These are phyloP conservation scores for Leuciscus waleckii DNA, from an alignment of 2,797 vertebrate genomes.

Conservation along the genomic window DNA sequence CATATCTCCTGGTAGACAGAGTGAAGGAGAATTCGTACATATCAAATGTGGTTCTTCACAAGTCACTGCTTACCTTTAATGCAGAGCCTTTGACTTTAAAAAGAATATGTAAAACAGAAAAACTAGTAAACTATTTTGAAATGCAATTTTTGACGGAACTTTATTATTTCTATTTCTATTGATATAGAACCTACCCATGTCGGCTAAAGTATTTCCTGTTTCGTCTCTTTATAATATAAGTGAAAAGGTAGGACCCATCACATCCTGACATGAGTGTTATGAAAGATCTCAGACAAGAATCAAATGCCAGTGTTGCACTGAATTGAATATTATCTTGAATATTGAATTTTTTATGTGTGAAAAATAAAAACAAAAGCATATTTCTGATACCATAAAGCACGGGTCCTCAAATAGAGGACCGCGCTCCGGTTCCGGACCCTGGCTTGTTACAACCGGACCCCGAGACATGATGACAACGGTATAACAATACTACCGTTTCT, in stretches of 20 bases:
- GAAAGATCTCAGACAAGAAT: too few species aligned
- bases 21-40: slow-evolving; percentile 3
- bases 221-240: too few species aligned
- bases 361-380: neutral
- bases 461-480: neutral
- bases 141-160: too few species aligned
- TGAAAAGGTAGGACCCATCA: too few species aligned
- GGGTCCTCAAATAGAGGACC: neutral
- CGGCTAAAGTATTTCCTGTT: neutral
- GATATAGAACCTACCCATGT: neutral
- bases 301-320: neutral
- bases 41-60: neutral
- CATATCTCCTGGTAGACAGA: neutral
- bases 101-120: neutral
- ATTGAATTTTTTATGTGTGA: too few species aligned
- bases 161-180: too few species aligned
- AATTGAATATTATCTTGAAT: neutral
- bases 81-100: neutral
- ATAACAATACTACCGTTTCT: neutral
- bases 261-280: too few species aligned
- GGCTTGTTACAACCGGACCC: too few species aligned
- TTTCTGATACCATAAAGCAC: neutral
- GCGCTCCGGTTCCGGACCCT: neutral
- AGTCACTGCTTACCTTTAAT: neutral
- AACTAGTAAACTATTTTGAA: neutral